A percentile compares a stretch with the other conserved stretches of the same genome.
phyloP scores from a whole-genome alignment of 2,113 vertebrate species.

The Megaceryle maxima region DNA sequence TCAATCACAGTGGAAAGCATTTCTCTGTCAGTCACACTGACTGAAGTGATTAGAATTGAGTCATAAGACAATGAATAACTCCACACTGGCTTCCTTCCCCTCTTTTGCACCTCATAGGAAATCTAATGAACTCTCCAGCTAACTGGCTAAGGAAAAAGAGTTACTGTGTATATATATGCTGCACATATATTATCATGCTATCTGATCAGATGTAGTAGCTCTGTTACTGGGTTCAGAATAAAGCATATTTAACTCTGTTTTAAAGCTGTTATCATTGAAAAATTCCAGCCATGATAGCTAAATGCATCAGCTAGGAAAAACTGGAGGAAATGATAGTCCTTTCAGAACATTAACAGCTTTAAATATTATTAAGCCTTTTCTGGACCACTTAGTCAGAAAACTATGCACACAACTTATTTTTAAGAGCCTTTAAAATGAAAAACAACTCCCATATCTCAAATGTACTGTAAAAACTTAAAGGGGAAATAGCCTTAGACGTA shows the following conservation, averaged over 20 bases:
- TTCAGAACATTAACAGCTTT: background rate
- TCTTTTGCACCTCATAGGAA: constrained; percentile 82
- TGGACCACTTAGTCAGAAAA: background rate
- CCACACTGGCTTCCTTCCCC: constrained; percentile 80
- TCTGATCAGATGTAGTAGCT: constrained; percentile 20
- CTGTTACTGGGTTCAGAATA: constrained; percentile 2
- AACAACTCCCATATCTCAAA: background rate
- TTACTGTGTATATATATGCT: constrained; percentile 13
- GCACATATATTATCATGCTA: constrained; percentile 57
- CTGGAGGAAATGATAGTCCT: background rate
- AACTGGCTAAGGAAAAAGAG: constrained; percentile 75
- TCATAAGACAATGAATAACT: constrained; percentile 95
- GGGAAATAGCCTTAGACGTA: background rate
- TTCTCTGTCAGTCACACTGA: constrained; percentile 91
- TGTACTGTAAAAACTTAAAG: background rate
- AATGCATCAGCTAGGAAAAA: background rate
- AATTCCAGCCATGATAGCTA: background rate
- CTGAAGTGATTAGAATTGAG: constrained; percentile 96
- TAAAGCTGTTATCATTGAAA: background rate
- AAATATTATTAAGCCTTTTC: background rate
- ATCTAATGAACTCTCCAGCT: constrained; percentile 88
- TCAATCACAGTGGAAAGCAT: constrained; percentile 90
- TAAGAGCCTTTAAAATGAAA: constrained; percentile 1
- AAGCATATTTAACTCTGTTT: constrained; percentile 3
- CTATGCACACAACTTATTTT: background rate